Evolutionary conservation across 1,140 invertebrate species (phyloP), one percentile per base, ranked within the genome.

Genomic region (Conus betulinus): DNA sequence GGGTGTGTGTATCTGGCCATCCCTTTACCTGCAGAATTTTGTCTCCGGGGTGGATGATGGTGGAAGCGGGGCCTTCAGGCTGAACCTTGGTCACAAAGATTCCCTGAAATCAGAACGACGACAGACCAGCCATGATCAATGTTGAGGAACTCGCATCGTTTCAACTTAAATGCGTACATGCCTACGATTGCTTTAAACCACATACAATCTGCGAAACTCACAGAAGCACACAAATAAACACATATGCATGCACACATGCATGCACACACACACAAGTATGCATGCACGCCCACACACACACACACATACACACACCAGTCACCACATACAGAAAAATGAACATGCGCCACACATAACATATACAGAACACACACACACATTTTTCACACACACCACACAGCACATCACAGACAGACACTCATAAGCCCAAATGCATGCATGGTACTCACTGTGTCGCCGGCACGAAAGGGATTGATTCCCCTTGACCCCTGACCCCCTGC

Each of bases 401-500:
- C 39, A 39, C 39, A 39, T 39, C 57, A 60, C 57, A 55, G 51
- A 51, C 76, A 51, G 5, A 51, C 39, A 27, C 83, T 76, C 57
- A 82, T 10, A n/a, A 11, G 57, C 57, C 39, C 39, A 39, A 39
- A 39, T 0, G 39, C 39, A 39, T 39, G 39, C 52, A 71, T 53
- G 23, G 74, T 39, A 91, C 92, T 92, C 89, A 94, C 93, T 86
- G 88, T 91, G 89, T 95, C 95, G 81, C 91, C 90, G 27, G 92
- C 88, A 87, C 92, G 91, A 90, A 91, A 95, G 27, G 94, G 94
- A 88, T 95, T 95, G 23, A 53, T 23, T n/a, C 94, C 93, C 88
- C 91, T 90, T 84, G 93, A 93, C 71, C 93, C 93, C 87, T 91
- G 88, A 51, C 94, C 95, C 83, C 95, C 94, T 63, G 94, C 94